phyloP scores from a whole-genome alignment of 2,888 invertebrate species.

The Graphium colonna region DNA sequence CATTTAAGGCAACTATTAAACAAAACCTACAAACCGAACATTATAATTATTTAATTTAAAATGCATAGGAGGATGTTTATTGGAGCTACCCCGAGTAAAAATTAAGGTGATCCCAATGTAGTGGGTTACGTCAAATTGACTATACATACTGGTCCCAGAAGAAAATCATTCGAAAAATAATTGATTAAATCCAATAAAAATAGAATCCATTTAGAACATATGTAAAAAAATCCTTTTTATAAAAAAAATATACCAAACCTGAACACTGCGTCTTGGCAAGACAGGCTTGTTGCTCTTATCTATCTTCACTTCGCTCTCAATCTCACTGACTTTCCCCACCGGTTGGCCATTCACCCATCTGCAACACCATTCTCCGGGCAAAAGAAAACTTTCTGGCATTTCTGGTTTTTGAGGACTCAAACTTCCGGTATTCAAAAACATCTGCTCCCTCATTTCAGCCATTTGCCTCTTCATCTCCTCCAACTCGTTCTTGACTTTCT shows the following conservation, averaged over 20 bases:
- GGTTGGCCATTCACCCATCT: constrained; percentile 87
- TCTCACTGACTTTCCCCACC: constrained; percentile 76
- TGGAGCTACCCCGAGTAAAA: no score
- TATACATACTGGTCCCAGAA: no score
- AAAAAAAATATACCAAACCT: constrained; percentile 40
- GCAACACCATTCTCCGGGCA: constrained; percentile 82
- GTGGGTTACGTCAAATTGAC: no score
- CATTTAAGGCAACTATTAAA: no score
- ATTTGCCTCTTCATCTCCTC: constrained; percentile 61
- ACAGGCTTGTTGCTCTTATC: constrained; percentile 61
- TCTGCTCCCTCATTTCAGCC: constrained; percentile 60
- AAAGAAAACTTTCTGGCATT: constrained; percentile 52
- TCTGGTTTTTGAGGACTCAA: constrained; percentile 32
- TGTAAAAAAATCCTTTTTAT: no score
- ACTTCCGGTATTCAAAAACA: constrained; percentile 48
- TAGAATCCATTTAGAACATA: no score
- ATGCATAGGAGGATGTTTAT: no score
- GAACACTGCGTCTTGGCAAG: constrained; percentile 60
- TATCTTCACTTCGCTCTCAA: constrained; percentile 55
- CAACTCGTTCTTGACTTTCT: constrained; percentile 57
- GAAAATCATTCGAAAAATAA: no score
- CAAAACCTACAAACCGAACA: no score
- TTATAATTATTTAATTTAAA: no score
- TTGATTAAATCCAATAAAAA: no score
- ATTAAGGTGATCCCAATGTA: no score